Evolutionary conservation across 2,113 vertebrate species (phyloP).

Genomic region (Apistogramma diplotaenia): DNA sequence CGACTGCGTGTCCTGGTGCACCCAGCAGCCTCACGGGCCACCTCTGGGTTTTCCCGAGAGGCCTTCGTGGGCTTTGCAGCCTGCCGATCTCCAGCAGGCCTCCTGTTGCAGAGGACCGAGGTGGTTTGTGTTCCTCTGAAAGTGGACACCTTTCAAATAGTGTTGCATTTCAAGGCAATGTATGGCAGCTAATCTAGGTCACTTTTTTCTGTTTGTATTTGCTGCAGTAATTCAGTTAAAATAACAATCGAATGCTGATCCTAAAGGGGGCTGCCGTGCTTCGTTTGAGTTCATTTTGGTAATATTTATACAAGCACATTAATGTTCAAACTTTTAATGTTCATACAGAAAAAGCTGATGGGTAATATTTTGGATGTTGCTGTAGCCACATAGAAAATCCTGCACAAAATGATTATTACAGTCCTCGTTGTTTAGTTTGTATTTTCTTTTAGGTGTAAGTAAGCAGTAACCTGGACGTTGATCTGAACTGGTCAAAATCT

Average conservation of each 20-base stretch:
- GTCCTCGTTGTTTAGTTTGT: too few species aligned
- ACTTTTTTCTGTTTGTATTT: slow-evolving; percentile 69
- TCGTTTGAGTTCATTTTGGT: not conserved
- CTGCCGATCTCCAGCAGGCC: slow-evolving; percentile 52
- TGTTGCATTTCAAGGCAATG: slow-evolving; percentile 69
- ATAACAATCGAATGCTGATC: not conserved
- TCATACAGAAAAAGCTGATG: not conserved
- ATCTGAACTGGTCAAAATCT: too few species aligned
- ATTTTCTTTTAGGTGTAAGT: too few species aligned
- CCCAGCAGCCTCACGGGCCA: slow-evolving; percentile 1
- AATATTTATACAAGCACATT: not conserved
- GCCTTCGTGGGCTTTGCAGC: slow-evolving; percentile 38
- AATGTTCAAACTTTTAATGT: not conserved
- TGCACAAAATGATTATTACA: not conserved
- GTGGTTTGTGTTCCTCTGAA: slow-evolving; percentile 73
- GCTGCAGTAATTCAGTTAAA: slow-evolving; percentile 54
- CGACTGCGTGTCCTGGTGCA: not conserved
- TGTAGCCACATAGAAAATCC: not conserved
- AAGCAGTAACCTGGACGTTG: too few species aligned
- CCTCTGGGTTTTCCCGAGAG: slow-evolving; percentile 37
- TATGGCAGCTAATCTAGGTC: slow-evolving; percentile 68
- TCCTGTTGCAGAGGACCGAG: slow-evolving; percentile 68
- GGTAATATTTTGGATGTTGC: not conserved
- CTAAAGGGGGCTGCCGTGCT: not conserved
- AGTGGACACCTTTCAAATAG: slow-evolving; percentile 74